phyloP scores from a whole-genome alignment of 2,797 vertebrate genomes.

The Mallotus villosus region DNA sequence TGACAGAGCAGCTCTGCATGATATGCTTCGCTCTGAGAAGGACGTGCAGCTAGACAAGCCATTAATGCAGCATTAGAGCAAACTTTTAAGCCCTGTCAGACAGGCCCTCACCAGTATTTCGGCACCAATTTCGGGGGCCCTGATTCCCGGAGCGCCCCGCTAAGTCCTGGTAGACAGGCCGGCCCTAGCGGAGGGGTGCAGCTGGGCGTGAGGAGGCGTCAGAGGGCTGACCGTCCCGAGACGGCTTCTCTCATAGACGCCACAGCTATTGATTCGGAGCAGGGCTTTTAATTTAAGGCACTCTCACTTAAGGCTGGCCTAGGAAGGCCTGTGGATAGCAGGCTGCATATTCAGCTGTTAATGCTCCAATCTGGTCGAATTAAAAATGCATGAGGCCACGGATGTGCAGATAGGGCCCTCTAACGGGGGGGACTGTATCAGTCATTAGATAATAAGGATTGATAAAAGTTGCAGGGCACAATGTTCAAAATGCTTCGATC shows the following conservation, averaged over 20 bases:
- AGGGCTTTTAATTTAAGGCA: slow-evolving; percentile 78
- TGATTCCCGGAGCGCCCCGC: slow-evolving; percentile 62
- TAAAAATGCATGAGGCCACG: slow-evolving; percentile 86
- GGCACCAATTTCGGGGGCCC: slow-evolving; percentile 58
- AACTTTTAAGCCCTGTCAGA: slow-evolving; percentile 67
- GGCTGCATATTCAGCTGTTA: slow-evolving; percentile 76
- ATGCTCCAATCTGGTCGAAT: slow-evolving; percentile 87
- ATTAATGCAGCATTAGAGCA: slow-evolving; percentile 39
- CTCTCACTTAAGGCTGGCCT: slow-evolving; percentile 69
- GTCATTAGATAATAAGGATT: slow-evolving; percentile 87
- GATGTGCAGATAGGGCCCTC: slow-evolving; percentile 74
- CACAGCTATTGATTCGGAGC: slow-evolving; percentile 73
- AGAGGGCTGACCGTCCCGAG: slow-evolving; percentile 28
- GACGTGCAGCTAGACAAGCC: slow-evolving; percentile 39
- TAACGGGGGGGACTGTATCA: slow-evolving; percentile 70
- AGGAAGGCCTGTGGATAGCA: slow-evolving; percentile 61
- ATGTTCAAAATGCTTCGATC: slow-evolving; percentile 83
- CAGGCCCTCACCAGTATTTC: slow-evolving; percentile 52
- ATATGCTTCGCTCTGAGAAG: slow-evolving; percentile 56
- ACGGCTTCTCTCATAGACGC: slow-evolving; percentile 53
- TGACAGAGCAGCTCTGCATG: slow-evolving; percentile 55
- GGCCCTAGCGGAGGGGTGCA: slow-evolving; percentile 40
- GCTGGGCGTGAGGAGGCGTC: slow-evolving; percentile 62
- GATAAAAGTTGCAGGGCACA: slow-evolving; percentile 80
- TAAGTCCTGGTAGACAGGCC: background rate